Evolutionary conservation across 2,888 invertebrate genomes (phyloP), one percentile per base, ranked within the genome.

Genomic region (Melanostoma scalare): DNA sequence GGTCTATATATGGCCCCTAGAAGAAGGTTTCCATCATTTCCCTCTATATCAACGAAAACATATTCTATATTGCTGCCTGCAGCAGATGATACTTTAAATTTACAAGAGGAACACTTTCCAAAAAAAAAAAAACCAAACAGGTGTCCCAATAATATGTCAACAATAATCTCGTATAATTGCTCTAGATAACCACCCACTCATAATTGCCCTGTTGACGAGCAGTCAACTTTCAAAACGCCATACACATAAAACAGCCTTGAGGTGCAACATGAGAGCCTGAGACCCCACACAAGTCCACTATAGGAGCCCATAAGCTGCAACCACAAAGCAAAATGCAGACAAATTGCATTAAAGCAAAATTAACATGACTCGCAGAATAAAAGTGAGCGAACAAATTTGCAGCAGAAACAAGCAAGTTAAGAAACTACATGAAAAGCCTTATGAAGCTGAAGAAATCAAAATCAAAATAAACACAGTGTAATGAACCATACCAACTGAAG

Each of bases 111-210:
- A 58, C n/a, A 52, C 36, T 42, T n/a, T n/a, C n/a, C n/a, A n/a
- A n/a, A n/a, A n/a, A n/a, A n/a, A n/a, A 35, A 2, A 30, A 30
- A 4, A 44, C n/a, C n/a, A 36, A 44, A 50, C 79, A 80, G 69
- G 79, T 80, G 79, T 52, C 58, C 52, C 58, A 69, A 53, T 61
- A 73, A 53, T 73, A 58, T 65, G 69, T 65, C 78, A 65, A 52
- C 69, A 56, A 63, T 63, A 46, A 33, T 60, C 77, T 67, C 46
- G 65, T 55, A n/a, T 55, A 52, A 79, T 44, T 63, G 65, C 78
- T 58, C 55, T 38, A 68, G 40, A 73, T 77, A 82, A 50, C 73
- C 82, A 82, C 82, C 82, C 82, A 82, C 82, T 69, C 82, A 52
- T 68, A 73, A 78, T 73, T 68, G 72, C 31, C 56, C 72, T 73